Base-by-base conservation (phyloP, 92 coral and sea anemone species). In the Pocillopora meandrina region DNA sequence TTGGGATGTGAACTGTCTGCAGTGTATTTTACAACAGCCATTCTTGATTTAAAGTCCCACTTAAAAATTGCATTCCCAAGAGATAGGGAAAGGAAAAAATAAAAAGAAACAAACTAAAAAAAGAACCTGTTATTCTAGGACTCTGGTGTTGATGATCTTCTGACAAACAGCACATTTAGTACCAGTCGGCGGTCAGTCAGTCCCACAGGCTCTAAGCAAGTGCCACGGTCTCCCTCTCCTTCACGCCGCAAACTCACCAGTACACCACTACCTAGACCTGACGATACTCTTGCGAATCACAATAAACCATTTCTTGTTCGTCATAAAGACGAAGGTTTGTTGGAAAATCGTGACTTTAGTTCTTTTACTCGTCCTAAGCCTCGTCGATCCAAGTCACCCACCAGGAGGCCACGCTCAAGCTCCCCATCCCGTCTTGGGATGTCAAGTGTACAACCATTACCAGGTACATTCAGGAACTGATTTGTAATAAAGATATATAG, bases 311-410 rank as follows among this genome's bases (percentile, higher is more conserved):
- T 96, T 89, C 91, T 96, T 90, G 98, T 96, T 81, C 95, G 95
- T 66, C 98, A 90, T 85, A 96, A 92, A 79, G 99, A 96, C 71
- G 87, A 85, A 1, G 91, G 78, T 69, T 79, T 96, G 85, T 90
- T 96, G 91, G 99, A 88, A 94, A 96, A 87, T 96, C 99, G 99
- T 96, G 98, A 96, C 95, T 96, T 96, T 94, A 67, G 88, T 90
- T 87, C 99, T 94, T 96, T 96, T 92, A 87, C 93, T 90, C 94
- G 94, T 92, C 99, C 99, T 52, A 96, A 96, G 99, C 95, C 98
- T 23, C 91, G 98, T 21, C 89, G 93, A 73, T 91, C 95, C 33
- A 94, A 82, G 90, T 96, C 99, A 73, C 99, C 99, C 14, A 91
- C 97, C 63, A 89, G 99, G 74, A 92, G 99, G 72, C 89, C 99